Percentiles rank a stretch among this genome's conserved stretches.
phyloP scores from a whole-genome alignment of 2,888 invertebrate species.

The Exephanes ischioxanthus region DNA sequence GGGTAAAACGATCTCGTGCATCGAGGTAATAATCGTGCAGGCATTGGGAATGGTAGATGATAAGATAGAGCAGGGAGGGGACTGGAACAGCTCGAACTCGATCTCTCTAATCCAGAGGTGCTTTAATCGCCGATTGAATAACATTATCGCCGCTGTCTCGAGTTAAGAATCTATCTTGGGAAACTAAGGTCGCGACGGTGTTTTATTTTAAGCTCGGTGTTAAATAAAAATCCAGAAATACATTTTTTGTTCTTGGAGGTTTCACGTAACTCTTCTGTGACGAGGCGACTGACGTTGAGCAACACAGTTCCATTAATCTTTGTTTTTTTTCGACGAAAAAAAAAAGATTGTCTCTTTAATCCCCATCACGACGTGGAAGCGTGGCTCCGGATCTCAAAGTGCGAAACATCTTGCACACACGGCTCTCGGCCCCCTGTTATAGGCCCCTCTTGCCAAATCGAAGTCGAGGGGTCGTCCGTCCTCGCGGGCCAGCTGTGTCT shows the following conservation, averaged over 20 bases:
- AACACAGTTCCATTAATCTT: neutral
- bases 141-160: neutral
- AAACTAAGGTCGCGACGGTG: constrained; percentile 17
- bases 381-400: constrained; percentile 22
- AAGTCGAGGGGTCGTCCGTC: constrained; percentile 1
- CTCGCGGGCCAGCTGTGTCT: neutral
- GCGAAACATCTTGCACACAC: neutral
- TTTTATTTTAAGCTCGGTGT: constrained; percentile 13
- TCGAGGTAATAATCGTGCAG: neutral
- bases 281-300: neutral
- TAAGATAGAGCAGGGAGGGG: neutral
- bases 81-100: constrained; percentile 14
- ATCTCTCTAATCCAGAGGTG: neutral
- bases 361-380: neutral
- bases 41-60: neutral
- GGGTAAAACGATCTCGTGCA: neutral
- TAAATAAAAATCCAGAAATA: constrained; percentile 16
- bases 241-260: neutral
- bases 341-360: neutral
- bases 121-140: neutral
- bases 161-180: constrained; percentile 16
- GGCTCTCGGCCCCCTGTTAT: neutral
- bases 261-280: neutral
- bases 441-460: constrained; percentile 30
- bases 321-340: neutral